Evolutionary conservation across 2,888 invertebrate genomes (phyloP).

Genomic region (Drosophila longiperda): DNA sequence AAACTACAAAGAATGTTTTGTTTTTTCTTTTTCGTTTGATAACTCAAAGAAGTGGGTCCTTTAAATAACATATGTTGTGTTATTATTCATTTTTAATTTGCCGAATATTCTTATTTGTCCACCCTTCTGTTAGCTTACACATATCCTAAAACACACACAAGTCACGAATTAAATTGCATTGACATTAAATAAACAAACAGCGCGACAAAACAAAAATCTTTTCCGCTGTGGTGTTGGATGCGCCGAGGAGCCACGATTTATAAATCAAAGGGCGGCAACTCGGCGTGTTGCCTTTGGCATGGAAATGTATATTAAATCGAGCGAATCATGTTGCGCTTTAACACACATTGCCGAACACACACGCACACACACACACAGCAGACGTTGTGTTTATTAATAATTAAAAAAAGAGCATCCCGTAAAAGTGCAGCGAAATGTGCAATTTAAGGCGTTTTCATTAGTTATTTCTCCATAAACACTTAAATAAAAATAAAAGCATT

Average conservation of each 20-base stretch:
- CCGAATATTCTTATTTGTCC: slow-evolving; percentile 32
- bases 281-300: slow-evolving; percentile 80
- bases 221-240: slow-evolving; percentile 38
- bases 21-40: slow-evolving; percentile 8
- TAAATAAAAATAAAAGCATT: slow-evolving; percentile 77
- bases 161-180: slow-evolving; percentile 55
- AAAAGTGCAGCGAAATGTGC: slow-evolving; percentile 63
- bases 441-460: slow-evolving; percentile 75
- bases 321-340: slow-evolving; percentile 82
- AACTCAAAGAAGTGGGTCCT: slow-evolving; percentile 8
- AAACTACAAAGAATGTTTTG: slow-evolving; percentile 23
- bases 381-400: slow-evolving; percentile 70
- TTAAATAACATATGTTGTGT: slow-evolving; percentile 31
- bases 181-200: slow-evolving; percentile 68
- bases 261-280: slow-evolving; percentile 80
- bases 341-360: slow-evolving; percentile 60
- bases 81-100: slow-evolving; percentile 42
- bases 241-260: slow-evolving; percentile 58
- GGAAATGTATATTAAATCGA: slow-evolving; percentile 84
- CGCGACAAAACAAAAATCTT: slow-evolving; percentile 40
- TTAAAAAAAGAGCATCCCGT: slow-evolving; percentile 34
- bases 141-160: slow-evolving; percentile 4
- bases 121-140: slow-evolving; percentile 4
- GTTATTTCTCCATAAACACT: slow-evolving; percentile 79
- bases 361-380: slow-evolving; percentile 21